Conservation (phyloP, 2,113 vertebrate genomes). For the Leucoraja erinaceus region DNA sequence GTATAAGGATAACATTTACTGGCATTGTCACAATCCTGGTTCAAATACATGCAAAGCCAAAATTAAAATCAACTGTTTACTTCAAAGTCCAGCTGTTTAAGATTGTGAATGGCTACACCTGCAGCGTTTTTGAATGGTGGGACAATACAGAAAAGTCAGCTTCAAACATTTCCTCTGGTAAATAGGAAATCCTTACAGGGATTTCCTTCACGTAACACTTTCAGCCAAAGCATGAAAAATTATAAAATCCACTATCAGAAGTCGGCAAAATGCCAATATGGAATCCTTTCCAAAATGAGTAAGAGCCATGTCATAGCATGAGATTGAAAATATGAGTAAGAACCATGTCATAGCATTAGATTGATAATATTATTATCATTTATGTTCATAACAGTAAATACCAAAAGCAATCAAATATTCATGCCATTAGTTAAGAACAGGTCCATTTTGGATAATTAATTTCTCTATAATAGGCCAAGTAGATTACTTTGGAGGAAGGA, state of each 20-base stretch:
- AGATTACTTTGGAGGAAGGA: neutral
- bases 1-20: neutral
- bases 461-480: neutral
- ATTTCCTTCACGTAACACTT: slow-evolving; percentile 26
- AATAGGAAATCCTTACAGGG: slow-evolving; percentile 25
- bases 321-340: no score
- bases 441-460: neutral
- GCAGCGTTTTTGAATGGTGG: slow-evolving; percentile 34
- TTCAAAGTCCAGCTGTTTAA: slow-evolving; percentile 29
- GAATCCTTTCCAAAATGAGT: neutral
- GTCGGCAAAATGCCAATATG: slow-evolving; percentile 3
- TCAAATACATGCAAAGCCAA: neutral
- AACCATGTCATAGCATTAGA: neutral
- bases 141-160: slow-evolving; percentile 16
- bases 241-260: neutral
- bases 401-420: neutral
- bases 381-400: neutral
- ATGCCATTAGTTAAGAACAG: neutral
- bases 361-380: no score
- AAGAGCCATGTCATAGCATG: neutral
- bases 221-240: neutral
- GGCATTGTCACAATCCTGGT: neutral
- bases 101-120: slow-evolving; percentile 28
- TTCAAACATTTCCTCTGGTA: slow-evolving; percentile 32
- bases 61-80: slow-evolving; percentile 1